These are phyloP conservation scores for Mesorhabditis sp. DNA, from an alignment of 2,888 invertebrate species.

Conservation along the genomic window DNA sequence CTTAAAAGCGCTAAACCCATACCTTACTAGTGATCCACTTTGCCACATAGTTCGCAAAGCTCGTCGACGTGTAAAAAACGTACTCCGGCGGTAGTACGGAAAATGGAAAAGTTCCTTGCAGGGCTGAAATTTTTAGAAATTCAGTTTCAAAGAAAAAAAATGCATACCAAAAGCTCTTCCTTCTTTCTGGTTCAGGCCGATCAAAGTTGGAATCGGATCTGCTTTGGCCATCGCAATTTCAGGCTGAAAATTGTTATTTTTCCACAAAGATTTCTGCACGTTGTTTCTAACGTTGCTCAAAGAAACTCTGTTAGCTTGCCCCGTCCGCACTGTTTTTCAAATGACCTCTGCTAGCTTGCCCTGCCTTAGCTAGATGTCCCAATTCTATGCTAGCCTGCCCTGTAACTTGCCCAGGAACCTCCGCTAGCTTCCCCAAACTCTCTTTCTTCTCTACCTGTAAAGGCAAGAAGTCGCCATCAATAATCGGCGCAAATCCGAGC, in stretches of 20 bases:
- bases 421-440: too few relatives aligned
- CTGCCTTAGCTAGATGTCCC: too few relatives aligned
- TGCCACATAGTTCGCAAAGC: neutral
- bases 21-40: neutral
- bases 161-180: neutral
- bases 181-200: constrained; percentile 1
- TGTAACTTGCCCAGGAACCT: too few relatives aligned
- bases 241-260: neutral
- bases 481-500: constrained; percentile 5
- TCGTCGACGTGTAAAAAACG: neutral
- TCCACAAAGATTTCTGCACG: neutral
- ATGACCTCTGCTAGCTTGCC: too few relatives aligned
- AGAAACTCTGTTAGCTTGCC: too few relatives aligned
- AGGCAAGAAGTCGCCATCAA: neutral
- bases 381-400: too few relatives aligned
- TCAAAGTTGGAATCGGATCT: neutral
- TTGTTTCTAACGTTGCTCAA: too few relatives aligned
- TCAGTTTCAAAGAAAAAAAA: neutral
- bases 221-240: neutral
- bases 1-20: neutral
- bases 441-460: neutral
- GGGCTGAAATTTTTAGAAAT: neutral
- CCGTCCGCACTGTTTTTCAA: too few relatives aligned
- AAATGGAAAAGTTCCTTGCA: neutral
- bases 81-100: neutral